Evolutionary conservation across 2,797 vertebrate species (phyloP).

Genomic region (Pseudochromis fuscus): DNA sequence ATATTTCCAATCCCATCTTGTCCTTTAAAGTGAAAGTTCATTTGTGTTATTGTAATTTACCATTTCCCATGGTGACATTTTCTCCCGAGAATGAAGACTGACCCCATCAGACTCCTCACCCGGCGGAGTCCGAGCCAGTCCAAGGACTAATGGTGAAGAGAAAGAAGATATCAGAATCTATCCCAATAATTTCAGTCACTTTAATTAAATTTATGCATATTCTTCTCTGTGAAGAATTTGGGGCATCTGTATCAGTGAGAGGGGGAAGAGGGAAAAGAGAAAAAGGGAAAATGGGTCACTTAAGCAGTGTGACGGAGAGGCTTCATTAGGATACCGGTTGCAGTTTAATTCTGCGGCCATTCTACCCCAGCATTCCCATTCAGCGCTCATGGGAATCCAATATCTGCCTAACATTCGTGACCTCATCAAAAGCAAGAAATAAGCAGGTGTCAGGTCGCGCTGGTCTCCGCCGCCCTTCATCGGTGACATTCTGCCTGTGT

Average conservation of each 20-base stretch:
- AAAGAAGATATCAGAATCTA: constrained; percentile 52
- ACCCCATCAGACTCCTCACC: constrained; percentile 61
- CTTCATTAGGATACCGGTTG: constrained; percentile 73
- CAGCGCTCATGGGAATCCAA: constrained; percentile 61
- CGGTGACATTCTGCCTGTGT: constrained; percentile 63
- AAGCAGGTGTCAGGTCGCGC: constrained; percentile 69
- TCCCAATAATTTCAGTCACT: constrained; percentile 64
- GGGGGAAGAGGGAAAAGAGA: constrained; percentile 31
- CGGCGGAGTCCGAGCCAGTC: constrained; percentile 41
- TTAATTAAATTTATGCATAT: constrained; percentile 81
- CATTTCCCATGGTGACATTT: constrained; percentile 77
- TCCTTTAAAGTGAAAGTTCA: constrained; percentile 78
- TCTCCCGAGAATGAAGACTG: constrained; percentile 64
- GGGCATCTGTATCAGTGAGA: constrained; percentile 74
- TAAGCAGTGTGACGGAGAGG: constrained; percentile 66
- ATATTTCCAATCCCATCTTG: constrained; percentile 58
- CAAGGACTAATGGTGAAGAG: constrained; percentile 60
- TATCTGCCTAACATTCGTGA: constrained; percentile 68
- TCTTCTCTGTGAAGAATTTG: constrained; percentile 74
- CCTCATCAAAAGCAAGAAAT: constrained; percentile 69
- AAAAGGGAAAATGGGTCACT: constrained; percentile 79
- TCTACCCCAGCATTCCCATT: constrained; percentile 62
- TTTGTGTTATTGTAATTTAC: constrained; percentile 72
- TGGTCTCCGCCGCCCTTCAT: constrained; percentile 48
- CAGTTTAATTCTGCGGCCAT: too few relatives aligned